A percentile compares a stretch with the other conserved stretches of the same genome.
Conservation (phyloP, 2,113 vertebrate genomes). For the Chaetorhynchus papuensis region DNA sequence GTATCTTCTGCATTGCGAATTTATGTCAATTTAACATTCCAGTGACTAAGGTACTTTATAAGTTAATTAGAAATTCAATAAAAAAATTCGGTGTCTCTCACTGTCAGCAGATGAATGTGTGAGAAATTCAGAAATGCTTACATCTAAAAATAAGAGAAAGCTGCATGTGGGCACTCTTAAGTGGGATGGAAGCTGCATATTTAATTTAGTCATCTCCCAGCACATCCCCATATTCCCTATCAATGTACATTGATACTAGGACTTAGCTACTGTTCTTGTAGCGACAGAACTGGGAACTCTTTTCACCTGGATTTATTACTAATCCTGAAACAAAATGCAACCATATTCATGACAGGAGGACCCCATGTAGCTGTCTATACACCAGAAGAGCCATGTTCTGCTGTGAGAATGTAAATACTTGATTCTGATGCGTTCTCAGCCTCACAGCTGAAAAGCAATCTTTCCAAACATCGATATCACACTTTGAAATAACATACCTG, state of each 20-base stretch:
- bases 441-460: neutral
- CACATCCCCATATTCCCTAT: neutral
- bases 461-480: neutral
- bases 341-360: neutral
- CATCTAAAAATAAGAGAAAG: neutral
- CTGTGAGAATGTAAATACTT: neutral
- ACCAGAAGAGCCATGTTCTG: neutral
- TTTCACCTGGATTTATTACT: neutral
- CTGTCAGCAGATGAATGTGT: neutral
- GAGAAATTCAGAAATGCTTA: neutral
- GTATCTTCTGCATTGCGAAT: neutral
- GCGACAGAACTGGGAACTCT: neutral
- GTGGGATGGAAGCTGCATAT: neutral
- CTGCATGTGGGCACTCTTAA: neutral
- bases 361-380: neutral
- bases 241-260: neutral
- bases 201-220: neutral
- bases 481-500: neutral
- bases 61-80: neutral
- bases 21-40: constrained; percentile 11
- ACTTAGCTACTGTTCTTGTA: neutral
- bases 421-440: neutral
- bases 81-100: neutral
- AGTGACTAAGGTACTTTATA: neutral
- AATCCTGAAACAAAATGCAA: neutral